phyloP scores from a whole-genome alignment of 2,888 invertebrate species.

The Hirtodrosophila histrioides region DNA sequence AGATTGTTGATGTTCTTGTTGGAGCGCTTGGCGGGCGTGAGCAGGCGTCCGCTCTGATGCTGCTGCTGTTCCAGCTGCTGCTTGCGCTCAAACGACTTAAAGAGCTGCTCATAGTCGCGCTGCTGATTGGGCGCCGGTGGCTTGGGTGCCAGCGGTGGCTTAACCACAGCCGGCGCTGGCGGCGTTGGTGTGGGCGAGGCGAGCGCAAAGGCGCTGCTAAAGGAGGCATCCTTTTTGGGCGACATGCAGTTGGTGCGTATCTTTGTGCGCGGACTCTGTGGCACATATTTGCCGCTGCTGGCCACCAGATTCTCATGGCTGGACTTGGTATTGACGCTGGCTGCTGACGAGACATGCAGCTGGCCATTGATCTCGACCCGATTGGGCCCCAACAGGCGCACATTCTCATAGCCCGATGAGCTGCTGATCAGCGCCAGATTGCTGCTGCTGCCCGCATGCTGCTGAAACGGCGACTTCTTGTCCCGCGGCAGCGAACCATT shows the following conservation, averaged over 20 bases:
- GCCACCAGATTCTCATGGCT: slow-evolving; percentile 86
- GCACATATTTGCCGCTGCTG: slow-evolving; percentile 79
- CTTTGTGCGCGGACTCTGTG: slow-evolving; percentile 85
- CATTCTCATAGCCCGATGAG: slow-evolving; percentile 86
- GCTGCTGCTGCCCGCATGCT: slow-evolving; percentile 59
- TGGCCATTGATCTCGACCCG: slow-evolving; percentile 82
- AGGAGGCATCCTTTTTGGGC: slow-evolving; percentile 85
- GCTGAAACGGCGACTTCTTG: slow-evolving; percentile 84
- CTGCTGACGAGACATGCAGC: slow-evolving; percentile 40
- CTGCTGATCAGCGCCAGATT: slow-evolving; percentile 60
- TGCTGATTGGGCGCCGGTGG: slow-evolving; percentile 69
- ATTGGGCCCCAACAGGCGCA: slow-evolving; percentile 83
- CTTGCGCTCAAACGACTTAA: slow-evolving; percentile 85
- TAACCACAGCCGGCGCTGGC: slow-evolving; percentile 30
- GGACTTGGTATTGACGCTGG: slow-evolving; percentile 30
- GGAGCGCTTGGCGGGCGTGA: slow-evolving; percentile 64
- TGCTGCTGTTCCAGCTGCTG: slow-evolving; percentile 85
- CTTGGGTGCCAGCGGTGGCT: slow-evolving; percentile 56
- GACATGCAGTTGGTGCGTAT: slow-evolving; percentile 85
- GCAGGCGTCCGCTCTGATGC: slow-evolving; percentile 69
- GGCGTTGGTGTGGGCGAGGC: slow-evolving; percentile 23
- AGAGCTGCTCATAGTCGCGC: slow-evolving; percentile 84
- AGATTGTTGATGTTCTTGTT: slow-evolving; percentile 84
- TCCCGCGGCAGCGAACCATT: slow-evolving; percentile 92
- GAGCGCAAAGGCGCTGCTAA: slow-evolving; percentile 63